Percentiles rank a stretch among this genome's conserved stretches.
phyloP scores from a whole-genome alignment of 1,140 invertebrate species.

The Glomeris maerens region DNA sequence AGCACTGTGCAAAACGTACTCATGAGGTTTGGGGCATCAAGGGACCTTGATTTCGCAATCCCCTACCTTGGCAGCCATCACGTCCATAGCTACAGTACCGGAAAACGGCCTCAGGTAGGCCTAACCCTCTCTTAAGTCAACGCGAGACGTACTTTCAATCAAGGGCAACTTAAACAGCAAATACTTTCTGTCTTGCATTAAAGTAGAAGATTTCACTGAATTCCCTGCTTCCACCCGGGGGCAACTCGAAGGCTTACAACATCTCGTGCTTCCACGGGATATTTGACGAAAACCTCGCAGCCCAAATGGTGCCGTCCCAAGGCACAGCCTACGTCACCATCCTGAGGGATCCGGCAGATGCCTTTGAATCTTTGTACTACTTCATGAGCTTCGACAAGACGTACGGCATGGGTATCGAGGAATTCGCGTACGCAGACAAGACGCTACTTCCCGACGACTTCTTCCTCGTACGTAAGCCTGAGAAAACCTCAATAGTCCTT shows the following conservation, averaged over 20 bases:
- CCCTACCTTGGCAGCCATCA: constrained; percentile 29
- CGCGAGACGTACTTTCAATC: too few relatives aligned
- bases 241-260: too few relatives aligned
- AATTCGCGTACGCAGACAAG: background rate
- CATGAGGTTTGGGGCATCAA: constrained; percentile 29
- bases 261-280: constrained; percentile 1
- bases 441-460: background rate
- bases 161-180: too few relatives aligned
- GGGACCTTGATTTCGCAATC: constrained; percentile 30
- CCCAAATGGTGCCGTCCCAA: background rate
- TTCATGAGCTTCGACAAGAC: background rate
- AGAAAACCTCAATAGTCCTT: background rate
- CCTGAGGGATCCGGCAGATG: background rate
- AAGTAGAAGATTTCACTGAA: too few relatives aligned
- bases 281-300: background rate
- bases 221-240: too few relatives aligned
- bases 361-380: constrained; percentile 3
- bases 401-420: background rate
- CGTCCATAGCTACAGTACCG: constrained; percentile 14
- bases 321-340: constrained; percentile 2
- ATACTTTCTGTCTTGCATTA: too few relatives aligned
- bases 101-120: background rate
- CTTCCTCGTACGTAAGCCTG: background rate
- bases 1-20: constrained; percentile 36
- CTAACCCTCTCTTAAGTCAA: too few relatives aligned